Conservation (phyloP, 1,140 invertebrate species). For the Drosophila ficusphila region DNA sequence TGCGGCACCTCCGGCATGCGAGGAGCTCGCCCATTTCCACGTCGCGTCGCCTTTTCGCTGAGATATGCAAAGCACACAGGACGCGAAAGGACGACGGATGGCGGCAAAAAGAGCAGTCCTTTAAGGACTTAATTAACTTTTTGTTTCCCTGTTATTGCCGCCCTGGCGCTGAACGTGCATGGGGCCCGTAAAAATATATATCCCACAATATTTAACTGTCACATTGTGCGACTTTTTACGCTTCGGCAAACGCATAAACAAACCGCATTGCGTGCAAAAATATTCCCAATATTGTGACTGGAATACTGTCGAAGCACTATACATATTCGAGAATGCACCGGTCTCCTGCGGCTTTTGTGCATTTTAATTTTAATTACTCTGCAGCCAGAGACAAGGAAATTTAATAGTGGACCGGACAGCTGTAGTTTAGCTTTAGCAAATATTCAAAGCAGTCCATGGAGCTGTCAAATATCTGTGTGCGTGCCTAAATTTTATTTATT, state of each 20-base stretch:
- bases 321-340: background rate
- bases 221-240: conserved; percentile 72
- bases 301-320: conserved; percentile 30
- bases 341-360: conserved; percentile 19
- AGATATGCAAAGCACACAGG: conserved; percentile 55
- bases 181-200: conserved; percentile 51
- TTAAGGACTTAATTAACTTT: conserved; percentile 53
- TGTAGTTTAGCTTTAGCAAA: conserved; percentile 15
- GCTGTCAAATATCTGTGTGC: conserved; percentile 17
- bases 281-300: conserved; percentile 67
- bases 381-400: background rate
- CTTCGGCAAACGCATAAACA: conserved; percentile 74
- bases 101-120: conserved; percentile 21
- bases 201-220: conserved; percentile 74
- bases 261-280: conserved; percentile 61
- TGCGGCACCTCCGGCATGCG: background rate
- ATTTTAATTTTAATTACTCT: conserved; percentile 46
- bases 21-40: conserved; percentile 18
- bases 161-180: conserved; percentile 3
- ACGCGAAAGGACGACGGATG: conserved; percentile 10
- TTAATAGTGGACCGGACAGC: background rate
- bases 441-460: conserved; percentile 2
- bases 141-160: conserved; percentile 19
- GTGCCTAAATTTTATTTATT: conserved; percentile 28
- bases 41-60: conserved; percentile 30